These are phyloP conservation scores for Heliconius aoede DNA, from an alignment of 2,888 invertebrate genomes.

Conservation along the genomic window DNA sequence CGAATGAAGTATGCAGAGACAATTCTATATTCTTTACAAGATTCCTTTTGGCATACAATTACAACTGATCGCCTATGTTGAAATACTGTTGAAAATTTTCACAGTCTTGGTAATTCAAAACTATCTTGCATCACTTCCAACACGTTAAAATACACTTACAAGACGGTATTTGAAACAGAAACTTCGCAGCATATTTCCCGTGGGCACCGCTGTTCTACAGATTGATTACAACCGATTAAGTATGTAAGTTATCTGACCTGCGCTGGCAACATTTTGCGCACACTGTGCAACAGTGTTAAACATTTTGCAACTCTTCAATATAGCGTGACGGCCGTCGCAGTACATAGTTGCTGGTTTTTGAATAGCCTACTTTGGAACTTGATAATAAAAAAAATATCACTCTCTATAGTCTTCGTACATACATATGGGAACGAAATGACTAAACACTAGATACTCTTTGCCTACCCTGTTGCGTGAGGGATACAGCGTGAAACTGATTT, in stretches of 20 bases:
- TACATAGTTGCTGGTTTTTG: neutral
- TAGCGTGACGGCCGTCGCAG: neutral
- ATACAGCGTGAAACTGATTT: no score
- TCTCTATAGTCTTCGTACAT: no score
- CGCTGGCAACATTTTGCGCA: constrained; percentile 1
- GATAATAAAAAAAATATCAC: no score
- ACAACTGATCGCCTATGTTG: neutral
- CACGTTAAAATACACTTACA: constrained; percentile 3
- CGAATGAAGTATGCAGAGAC: no score
- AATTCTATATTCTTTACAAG: neutral
- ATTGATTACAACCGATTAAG: constrained; percentile 37
- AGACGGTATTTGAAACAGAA: constrained; percentile 21
- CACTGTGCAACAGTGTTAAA: neutral
- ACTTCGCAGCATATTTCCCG: constrained; percentile 31
- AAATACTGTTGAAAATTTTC: neutral
- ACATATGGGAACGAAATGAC: no score
- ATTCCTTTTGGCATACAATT: neutral
- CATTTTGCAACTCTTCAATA: constrained; percentile 12
- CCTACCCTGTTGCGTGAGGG: no score
- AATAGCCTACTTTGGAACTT: neutral
- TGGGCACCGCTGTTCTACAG: constrained; percentile 4
- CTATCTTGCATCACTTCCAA: neutral
- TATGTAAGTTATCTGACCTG: constrained; percentile 19
- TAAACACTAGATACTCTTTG: no score
- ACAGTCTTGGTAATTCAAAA: neutral